A percentile compares a stretch with the other conserved stretches of the same genome.
These are phyloP conservation scores for Cinara cedri DNA, from an alignment of 2,888 invertebrate species.

Conservation along the genomic window DNA sequence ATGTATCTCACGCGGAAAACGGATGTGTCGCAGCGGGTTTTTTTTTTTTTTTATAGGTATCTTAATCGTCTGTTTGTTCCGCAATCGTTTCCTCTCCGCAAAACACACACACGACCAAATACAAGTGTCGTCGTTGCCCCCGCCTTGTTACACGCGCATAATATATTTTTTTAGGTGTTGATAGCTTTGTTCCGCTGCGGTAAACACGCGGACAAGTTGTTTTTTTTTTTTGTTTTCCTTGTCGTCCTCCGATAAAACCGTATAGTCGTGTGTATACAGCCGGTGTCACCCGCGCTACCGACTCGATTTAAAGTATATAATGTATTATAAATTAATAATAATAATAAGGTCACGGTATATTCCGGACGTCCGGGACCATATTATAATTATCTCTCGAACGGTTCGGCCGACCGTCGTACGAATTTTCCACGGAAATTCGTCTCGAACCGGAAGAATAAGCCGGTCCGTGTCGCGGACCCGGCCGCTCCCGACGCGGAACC, in stretches of 20 bases:
- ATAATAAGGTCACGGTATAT: too few species aligned
- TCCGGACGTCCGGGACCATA: too few species aligned
- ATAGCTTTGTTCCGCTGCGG: conserved; percentile 31
- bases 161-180: conserved; percentile 8
- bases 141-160: background rate
- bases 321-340: too few species aligned
- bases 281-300: background rate
- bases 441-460: too few species aligned
- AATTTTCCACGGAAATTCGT: too few species aligned
- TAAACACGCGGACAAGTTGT: conserved; percentile 21
- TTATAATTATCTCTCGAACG: too few species aligned
- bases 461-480: too few species aligned
- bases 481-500: too few species aligned
- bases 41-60: too few species aligned
- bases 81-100: conserved; percentile 17
- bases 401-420: too few species aligned
- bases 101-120: background rate
- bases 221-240: background rate
- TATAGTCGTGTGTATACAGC: conserved; percentile 1
- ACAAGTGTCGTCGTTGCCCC: background rate
- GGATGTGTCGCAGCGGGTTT: conserved; percentile 6
- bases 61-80: conserved; percentile 51
- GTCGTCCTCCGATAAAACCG: background rate
- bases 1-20: conserved; percentile 20
- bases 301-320: too few species aligned